A percentile compares a stretch with the other conserved stretches of the same genome.
Conservation (phyloP, 2,888 invertebrate genomes). For the Marronus borbonicus region DNA sequence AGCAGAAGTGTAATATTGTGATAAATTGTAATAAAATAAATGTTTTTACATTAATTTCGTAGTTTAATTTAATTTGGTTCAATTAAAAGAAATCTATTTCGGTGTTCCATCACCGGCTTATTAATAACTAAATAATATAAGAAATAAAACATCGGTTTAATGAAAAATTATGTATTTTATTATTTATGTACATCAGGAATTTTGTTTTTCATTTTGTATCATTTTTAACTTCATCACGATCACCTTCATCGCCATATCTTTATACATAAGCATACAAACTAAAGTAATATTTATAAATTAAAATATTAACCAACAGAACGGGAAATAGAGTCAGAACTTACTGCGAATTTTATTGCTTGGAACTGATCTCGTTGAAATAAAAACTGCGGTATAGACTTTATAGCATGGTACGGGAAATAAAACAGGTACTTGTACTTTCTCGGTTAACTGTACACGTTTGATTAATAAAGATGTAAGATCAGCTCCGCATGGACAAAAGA, state of each 20-base stretch:
- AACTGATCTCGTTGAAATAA: no score
- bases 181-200: constrained; percentile 53
- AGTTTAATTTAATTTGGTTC: background rate
- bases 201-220: constrained; percentile 32
- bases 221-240: constrained; percentile 14
- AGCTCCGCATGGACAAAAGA: no score
- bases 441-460: no score
- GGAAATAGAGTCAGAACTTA: background rate
- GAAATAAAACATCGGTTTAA: constrained; percentile 49
- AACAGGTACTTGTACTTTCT: no score
- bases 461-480: no score
- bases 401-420: no score
- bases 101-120: no score
- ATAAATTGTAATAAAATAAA: constrained; percentile 34
- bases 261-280: constrained; percentile 48
- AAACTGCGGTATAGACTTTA: no score
- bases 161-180: constrained; percentile 52
- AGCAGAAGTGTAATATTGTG: constrained; percentile 6
- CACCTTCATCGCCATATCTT: constrained; percentile 18
- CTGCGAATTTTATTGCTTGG: no score
- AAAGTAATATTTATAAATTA: constrained; percentile 32
- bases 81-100: no score
- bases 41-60: background rate
- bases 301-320: constrained; percentile 19
- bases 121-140: background rate